Evolutionary conservation across 2,113 vertebrate genomes (phyloP), one percentile per base, ranked within the genome.

Genomic region (Turnix velox): DNA sequence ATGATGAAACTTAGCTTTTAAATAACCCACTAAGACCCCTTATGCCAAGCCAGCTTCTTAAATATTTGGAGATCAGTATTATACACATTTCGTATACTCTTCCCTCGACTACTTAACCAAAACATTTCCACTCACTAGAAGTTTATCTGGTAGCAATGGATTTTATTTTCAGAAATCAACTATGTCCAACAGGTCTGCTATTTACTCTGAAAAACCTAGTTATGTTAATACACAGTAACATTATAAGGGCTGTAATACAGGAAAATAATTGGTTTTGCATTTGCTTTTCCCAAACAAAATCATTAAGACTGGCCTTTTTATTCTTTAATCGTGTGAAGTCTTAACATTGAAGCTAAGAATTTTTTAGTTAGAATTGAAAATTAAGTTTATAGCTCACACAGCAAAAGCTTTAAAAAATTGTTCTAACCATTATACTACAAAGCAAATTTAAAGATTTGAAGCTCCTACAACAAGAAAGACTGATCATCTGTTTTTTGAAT

Each of bases 401-500:
- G 20, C 2, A 42, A 15, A 45, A 31, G 16, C 31, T n/a, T 31
- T 20, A 80, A 67, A 83, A 68, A 2, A 80, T 10, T 51, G 17
- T 18, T 71, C n/a, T 65, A 90, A 17, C 11, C 74, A 10, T 55
- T 57, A 24, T 33, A 73, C 8, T 48, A 23, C 9, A 74, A 71
- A 71, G 40, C 5, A 58, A 71, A n/a, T 24, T 43, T 55, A 54
- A 49, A 90, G 16, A 69, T 74, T 65, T 57, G 14, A 30, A 62
- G 10, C 17, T 54, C 10, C 25, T 31, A 8, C 9, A 76, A 62
- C 4, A 19, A 14, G 6, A 37, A 5, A 57, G 20, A 76, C 8
- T 10, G 9, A 57, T 35, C 4, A 55, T 16, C 42, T 30, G 5
- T 1, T 1, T 18, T 67, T 58, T 28, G 0, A 27, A 13, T 42